Percentiles rank a stretch among this genome's conserved stretches.
These are phyloP conservation scores for Sebastes glaucus DNA, from an alignment of 2,797 vertebrate genomes.

Conservation along the genomic window DNA sequence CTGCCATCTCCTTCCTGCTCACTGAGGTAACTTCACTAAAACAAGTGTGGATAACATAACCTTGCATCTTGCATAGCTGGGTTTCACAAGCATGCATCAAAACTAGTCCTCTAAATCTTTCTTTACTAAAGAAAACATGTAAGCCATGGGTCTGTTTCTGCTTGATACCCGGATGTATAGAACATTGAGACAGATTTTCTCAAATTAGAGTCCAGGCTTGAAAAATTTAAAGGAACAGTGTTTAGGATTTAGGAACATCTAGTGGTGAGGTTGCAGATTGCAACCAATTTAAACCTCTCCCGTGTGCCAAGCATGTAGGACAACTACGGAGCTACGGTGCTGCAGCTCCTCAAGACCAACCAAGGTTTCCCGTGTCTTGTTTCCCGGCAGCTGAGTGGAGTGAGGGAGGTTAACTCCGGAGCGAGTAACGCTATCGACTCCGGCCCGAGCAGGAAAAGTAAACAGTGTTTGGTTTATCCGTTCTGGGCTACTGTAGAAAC, in stretches of 20 bases:
- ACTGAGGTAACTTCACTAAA: conserved; percentile 84
- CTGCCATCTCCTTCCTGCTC: conserved; percentile 93
- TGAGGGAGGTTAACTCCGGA: no score
- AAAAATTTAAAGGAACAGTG: not conserved
- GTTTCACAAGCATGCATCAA: not conserved
- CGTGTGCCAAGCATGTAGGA: no score
- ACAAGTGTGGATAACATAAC: not conserved
- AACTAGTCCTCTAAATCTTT: not conserved
- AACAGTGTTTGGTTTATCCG: no score
- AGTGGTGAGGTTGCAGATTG: no score
- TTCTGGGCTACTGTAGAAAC: no score
- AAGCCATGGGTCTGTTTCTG: not conserved
- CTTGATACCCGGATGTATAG: not conserved
- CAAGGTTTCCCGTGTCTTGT: rapidly evolving
- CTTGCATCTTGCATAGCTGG: not conserved
- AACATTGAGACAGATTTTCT: not conserved
- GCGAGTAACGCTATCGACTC: no score
- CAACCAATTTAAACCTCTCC: no score
- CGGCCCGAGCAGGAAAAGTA: no score
- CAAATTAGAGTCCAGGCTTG: not conserved
- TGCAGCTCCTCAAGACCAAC: no score
- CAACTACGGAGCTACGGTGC: no score
- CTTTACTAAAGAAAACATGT: not conserved
- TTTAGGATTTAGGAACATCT: no score
- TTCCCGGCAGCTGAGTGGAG: no score